Conservation (phyloP, 2,113 vertebrate species). For the Terrapene triunguis region DNA sequence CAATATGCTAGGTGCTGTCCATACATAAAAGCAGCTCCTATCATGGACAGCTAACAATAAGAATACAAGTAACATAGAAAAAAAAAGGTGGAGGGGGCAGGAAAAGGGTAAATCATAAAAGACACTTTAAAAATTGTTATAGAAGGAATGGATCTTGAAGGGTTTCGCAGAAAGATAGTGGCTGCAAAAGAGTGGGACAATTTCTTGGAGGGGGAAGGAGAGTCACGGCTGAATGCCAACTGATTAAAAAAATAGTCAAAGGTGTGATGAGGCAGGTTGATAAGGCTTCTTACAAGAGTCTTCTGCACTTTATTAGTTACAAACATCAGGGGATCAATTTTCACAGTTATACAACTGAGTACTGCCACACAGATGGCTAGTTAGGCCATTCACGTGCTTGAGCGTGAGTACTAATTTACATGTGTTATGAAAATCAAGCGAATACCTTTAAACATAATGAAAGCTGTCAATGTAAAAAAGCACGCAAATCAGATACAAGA, state of each 20-base stretch:
- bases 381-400: neutral
- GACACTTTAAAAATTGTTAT: neutral
- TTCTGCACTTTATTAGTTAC: neutral
- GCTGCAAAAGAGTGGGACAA: neutral
- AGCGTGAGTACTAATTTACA: neutral
- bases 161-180: neutral
- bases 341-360: neutral
- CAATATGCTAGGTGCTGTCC: neutral
- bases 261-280: neutral
- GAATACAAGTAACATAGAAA: neutral
- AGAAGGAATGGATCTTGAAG: neutral
- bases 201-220: neutral
- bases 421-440: neutral
- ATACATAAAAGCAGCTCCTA: neutral
- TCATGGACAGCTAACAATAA: neutral
- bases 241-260: neutral
- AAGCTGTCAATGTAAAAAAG: neutral
- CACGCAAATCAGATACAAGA: neutral
- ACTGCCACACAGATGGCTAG: neutral
- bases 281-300: neutral
- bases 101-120: neutral
- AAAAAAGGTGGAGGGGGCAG: neutral
- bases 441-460: neutral
- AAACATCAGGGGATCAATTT: neutral
- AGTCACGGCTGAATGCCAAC: neutral